phyloP scores from a whole-genome alignment of 2,888 invertebrate genomes.

The Ophonus ardosiacus region DNA sequence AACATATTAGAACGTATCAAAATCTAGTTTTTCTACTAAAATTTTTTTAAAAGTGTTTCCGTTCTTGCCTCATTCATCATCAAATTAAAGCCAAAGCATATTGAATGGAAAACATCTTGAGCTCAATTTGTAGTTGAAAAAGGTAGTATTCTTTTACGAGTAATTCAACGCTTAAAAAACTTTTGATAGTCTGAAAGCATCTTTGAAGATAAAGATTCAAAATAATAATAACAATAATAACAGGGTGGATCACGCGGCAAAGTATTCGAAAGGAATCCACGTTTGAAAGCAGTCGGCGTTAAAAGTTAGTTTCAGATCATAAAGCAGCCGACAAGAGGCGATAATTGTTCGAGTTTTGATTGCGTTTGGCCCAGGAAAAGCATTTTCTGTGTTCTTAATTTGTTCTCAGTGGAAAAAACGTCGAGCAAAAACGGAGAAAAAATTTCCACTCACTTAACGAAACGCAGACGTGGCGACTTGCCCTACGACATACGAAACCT shows the following conservation, averaged over 20 bases:
- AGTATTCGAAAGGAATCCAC: conserved; percentile 23
- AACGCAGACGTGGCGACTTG: conserved; percentile 30
- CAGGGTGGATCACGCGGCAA: conserved; percentile 24
- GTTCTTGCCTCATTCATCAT: too few relatives aligned
- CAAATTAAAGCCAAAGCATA: too few relatives aligned
- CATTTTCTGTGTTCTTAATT: conserved; percentile 62
- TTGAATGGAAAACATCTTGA: too few relatives aligned
- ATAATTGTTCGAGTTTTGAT: conserved; percentile 63
- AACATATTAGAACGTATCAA: too few relatives aligned
- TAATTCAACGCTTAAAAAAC: conserved; percentile 18
- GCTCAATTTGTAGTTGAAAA: too few relatives aligned
- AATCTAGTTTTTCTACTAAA: too few relatives aligned
- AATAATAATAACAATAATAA: conserved; percentile 53
- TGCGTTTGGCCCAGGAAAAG: conserved; percentile 61
- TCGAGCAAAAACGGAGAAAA: conserved; percentile 44
- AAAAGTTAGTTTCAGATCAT: conserved; percentile 62
- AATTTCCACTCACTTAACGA: conserved; percentile 48
- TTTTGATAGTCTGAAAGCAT: conserved; percentile 2
- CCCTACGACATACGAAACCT: not conserved
- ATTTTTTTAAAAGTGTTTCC: too few relatives aligned
- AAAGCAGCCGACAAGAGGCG: conserved; percentile 62
- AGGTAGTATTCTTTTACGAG: not conserved
- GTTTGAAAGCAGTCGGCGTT: conserved; percentile 50
- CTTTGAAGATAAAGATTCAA: conserved; percentile 40
- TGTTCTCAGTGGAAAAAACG: conserved; percentile 51